Conservation (phyloP, 2,888 invertebrate genomes). For the Megamerina dolium region DNA sequence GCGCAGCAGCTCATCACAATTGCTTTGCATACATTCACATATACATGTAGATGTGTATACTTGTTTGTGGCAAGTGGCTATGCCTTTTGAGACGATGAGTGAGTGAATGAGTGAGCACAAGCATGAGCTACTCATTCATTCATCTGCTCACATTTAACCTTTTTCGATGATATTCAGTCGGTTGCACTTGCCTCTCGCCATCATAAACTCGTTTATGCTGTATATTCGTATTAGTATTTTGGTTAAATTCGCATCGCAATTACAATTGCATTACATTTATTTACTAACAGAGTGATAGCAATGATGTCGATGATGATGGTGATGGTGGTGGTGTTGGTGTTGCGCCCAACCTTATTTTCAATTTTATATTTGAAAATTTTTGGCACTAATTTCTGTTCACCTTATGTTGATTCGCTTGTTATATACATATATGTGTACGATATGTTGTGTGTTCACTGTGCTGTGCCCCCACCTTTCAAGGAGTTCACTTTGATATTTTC, state of each 20-base stretch:
- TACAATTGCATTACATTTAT: too few relatives aligned
- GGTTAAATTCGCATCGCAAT: too few relatives aligned
- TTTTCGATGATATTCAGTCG: slow-evolving; percentile 9
- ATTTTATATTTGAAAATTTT: neutral
- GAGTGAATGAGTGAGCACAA: too few relatives aligned
- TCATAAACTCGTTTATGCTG: neutral
- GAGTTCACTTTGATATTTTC: neutral
- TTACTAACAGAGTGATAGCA: too few relatives aligned
- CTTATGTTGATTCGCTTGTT: slow-evolving; percentile 7
- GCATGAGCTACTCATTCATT: too few relatives aligned
- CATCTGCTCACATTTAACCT: slow-evolving; percentile 20
- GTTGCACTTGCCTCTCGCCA: slow-evolving; percentile 4
- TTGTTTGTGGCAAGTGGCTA: slow-evolving; percentile 1
- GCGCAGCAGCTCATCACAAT: neutral
- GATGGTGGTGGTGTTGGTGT: neutral
- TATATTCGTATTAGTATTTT: too few relatives aligned
- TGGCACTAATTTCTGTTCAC: slow-evolving; percentile 16
- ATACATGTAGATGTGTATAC: neutral
- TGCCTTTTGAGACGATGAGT: neutral
- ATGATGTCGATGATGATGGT: too few relatives aligned
- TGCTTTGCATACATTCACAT: neutral
- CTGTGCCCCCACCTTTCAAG: neutral
- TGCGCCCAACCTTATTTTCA: slow-evolving; percentile 17
- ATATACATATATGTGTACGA: too few relatives aligned
- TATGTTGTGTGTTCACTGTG: too few relatives aligned